Conservation (phyloP, 1,140 invertebrate genomes). For the Drosophila teissieri region DNA sequence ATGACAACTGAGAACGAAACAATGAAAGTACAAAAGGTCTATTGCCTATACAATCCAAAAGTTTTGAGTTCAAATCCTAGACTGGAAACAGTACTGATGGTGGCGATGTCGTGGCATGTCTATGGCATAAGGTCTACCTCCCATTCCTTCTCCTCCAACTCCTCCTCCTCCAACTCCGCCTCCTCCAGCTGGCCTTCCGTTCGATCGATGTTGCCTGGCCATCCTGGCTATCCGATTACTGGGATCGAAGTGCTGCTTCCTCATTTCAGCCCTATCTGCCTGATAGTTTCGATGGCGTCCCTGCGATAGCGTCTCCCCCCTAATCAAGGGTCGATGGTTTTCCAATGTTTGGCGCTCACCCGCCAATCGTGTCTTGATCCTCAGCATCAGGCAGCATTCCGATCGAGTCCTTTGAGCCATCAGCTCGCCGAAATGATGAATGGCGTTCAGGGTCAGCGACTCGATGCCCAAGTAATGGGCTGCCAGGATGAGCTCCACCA, state of each 20-base stretch:
- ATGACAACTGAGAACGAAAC: not conserved
- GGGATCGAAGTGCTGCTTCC: too few species aligned
- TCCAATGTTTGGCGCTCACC: not conserved
- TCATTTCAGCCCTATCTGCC: too few species aligned
- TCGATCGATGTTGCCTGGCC: too few species aligned
- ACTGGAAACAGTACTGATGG: not conserved
- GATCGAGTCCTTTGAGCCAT: conserved; percentile 9
- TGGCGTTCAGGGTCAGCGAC: conserved; percentile 13
- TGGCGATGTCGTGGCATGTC: not conserved
- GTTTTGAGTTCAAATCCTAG: not conserved
- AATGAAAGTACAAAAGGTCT: not conserved
- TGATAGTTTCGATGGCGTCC: too few species aligned
- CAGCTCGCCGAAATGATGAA: conserved; percentile 18
- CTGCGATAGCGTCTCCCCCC: not conserved
- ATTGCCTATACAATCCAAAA: not conserved
- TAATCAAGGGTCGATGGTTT: not conserved
- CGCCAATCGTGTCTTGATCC: conserved; percentile 1
- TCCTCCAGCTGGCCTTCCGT: too few species aligned
- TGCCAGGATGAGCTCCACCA: conserved; percentile 45
- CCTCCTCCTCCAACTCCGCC: too few species aligned
- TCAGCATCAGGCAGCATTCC: not conserved
- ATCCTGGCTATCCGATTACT: too few species aligned
- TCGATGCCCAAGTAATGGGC: conserved; percentile 37
- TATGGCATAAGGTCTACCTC: not conserved
- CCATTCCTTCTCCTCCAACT: too few species aligned